Evolutionary conservation across 2,113 vertebrate genomes (phyloP).

Genomic region (Dascyllus trimaculatus): DNA sequence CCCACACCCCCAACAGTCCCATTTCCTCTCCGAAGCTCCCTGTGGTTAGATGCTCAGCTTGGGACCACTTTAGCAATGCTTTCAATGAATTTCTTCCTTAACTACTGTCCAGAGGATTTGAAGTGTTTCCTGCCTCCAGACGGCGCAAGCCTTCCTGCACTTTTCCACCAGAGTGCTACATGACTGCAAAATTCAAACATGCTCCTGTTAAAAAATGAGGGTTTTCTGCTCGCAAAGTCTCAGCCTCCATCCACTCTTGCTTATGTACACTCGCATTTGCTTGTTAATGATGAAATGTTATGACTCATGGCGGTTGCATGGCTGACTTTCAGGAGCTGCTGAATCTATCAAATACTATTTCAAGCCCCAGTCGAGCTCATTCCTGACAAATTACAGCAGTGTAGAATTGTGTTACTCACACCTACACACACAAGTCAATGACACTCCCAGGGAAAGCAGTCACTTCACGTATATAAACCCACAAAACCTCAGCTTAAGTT

Average conservation of each 20-base stretch:
- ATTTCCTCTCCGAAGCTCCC: conserved; percentile 44
- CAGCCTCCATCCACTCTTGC: conserved; percentile 14
- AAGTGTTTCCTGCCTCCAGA: conserved; percentile 12
- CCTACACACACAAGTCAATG: conserved; percentile 22
- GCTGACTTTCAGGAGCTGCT: conserved; percentile 41
- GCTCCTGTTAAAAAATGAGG: background rate
- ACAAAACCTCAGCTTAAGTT: conserved; percentile 7
- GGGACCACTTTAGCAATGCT: conserved; percentile 31
- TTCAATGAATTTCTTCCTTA: conserved; percentile 28
- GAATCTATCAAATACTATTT: conserved; percentile 52
- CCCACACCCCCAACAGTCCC: conserved; percentile 26
- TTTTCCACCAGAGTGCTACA: background rate
- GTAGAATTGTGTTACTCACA: conserved; percentile 37
- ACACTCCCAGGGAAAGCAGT: conserved; percentile 16
- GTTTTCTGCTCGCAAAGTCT: conserved; percentile 18
- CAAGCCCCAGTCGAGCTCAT: conserved; percentile 29
- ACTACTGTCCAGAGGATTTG: conserved; percentile 34
- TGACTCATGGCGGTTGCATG: conserved; percentile 54
- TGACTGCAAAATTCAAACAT: conserved; percentile 19
- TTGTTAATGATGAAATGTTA: conserved; percentile 45
- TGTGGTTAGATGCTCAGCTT: conserved; percentile 30
- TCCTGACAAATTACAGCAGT: conserved; percentile 43
- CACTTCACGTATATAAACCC: background rate
- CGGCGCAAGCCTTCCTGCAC: background rate
- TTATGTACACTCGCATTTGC: conserved; percentile 29